Conservation (phyloP, 2,888 invertebrate genomes). For the Phasia obesa region DNA sequence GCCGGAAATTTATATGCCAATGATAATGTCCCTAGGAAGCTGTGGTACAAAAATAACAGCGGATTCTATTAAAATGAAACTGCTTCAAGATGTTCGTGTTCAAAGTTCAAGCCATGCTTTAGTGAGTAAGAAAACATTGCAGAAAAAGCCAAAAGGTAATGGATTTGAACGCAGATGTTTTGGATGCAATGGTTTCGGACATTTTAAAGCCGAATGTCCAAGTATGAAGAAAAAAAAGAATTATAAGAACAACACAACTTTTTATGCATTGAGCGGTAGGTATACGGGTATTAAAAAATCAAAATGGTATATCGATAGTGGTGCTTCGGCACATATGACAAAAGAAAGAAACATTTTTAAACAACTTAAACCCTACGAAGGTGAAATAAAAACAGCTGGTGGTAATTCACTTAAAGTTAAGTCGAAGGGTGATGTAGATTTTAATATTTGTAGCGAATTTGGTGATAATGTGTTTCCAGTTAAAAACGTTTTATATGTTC, state of each 20-base stretch:
- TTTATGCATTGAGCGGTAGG: conserved; percentile 36
- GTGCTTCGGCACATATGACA: conserved; percentile 34
- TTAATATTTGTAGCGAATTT: conserved; percentile 1
- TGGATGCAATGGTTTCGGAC: too few relatives aligned
- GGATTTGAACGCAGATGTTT: too few relatives aligned
- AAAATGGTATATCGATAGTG: too few relatives aligned
- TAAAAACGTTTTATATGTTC: too few relatives aligned
- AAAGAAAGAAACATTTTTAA: too few relatives aligned
- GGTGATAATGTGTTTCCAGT: too few relatives aligned
- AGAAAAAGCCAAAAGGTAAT: conserved; percentile 21
- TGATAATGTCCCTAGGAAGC: conserved; percentile 70
- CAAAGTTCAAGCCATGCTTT: conserved; percentile 1
- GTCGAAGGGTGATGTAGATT: not conserved
- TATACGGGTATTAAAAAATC: conserved; percentile 1
- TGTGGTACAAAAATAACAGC: conserved; percentile 54
- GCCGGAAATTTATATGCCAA: conserved; percentile 61
- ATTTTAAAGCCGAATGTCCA: too few relatives aligned
- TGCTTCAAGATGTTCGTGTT: conserved; percentile 43
- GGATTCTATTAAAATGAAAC: too few relatives aligned
- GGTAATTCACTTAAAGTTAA: not conserved
- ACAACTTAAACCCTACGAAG: too few relatives aligned
- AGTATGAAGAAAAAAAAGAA: too few relatives aligned
- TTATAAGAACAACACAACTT: conserved; percentile 26
- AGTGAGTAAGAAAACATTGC: conserved; percentile 9
- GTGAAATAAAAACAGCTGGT: not conserved